Evolutionary conservation across 2,797 vertebrate species (phyloP), one percentile per base, ranked within the genome.

Genomic region (Chaetophractus vellerosus): DNA sequence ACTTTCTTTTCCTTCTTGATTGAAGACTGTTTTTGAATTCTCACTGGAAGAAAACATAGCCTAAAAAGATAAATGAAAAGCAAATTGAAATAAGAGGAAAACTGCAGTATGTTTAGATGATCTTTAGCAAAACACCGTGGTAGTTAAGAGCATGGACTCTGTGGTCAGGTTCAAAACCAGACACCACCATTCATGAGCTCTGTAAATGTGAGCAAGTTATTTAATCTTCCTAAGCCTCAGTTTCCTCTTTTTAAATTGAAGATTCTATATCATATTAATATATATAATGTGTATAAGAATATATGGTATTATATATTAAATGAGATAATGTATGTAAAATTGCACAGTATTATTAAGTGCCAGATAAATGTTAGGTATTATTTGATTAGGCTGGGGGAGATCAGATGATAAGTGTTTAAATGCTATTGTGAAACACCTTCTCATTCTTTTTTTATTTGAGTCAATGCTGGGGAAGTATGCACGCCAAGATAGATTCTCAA

Each of bases 1-100:
- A 57, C 4, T 90, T 83, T 84, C 38, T 91, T 88, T 38, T 31
- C 31, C 14, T 81, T 92, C 9, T 94, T 91, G 69, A 61, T 36
- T 76, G 12, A 88, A 71, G 23, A 33, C 21, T 31, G 7, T 75
- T n/a, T 61, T 12, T n/a, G 36, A 24, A n/a, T 86, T 92, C 21
- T 72, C 5, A n/a, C 50, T 72, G 3, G 19, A 90, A 84, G n/a
- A 81, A 91, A 94, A 91, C 82, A 38, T 76, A 71, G 14, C 24
- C 72, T 64, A 68, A 86, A 74, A 18, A 85, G 23, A 92, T n/a
- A 75, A 48, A 15, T 69, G n/a, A 94, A 81, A n/a, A n/a, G 9
- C 69, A 79, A 76, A 83, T 76, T 87, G 5, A 74, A 86, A 85
- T 61, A 55, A 68, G 36, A 23, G 52, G 52, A 5, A 2, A 88